Percentiles rank a stretch among this genome's conserved stretches.
These are phyloP conservation scores for Leiothrix lutea DNA, from an alignment of 2,113 vertebrate species.

Conservation along the genomic window DNA sequence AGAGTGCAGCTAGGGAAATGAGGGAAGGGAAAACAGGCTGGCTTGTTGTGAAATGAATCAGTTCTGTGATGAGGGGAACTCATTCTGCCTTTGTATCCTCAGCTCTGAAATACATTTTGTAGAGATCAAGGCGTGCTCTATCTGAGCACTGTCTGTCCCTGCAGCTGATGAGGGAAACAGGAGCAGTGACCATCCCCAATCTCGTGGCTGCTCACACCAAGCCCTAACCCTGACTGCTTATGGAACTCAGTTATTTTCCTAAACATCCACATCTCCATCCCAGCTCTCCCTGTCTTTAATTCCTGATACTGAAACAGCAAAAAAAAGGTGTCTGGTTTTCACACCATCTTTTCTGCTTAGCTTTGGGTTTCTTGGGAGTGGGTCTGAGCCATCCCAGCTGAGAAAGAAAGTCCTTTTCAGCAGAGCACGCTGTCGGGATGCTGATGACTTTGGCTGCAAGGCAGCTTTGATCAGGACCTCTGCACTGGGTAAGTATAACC, in stretches of 20 bases:
- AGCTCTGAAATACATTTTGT: background rate
- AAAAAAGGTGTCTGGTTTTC: slow-evolving; percentile 52
- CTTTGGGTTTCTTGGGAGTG: slow-evolving; percentile 61
- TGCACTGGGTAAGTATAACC: slow-evolving; percentile 56
- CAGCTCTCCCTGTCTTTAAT: background rate
- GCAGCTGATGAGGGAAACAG: background rate
- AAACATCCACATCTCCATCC: background rate
- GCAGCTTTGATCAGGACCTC: slow-evolving; percentile 78
- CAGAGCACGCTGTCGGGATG: slow-evolving; percentile 66
- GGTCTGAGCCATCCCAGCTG: slow-evolving; percentile 57
- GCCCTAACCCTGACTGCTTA: background rate
- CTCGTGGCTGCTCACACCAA: background rate
- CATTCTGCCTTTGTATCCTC: background rate
- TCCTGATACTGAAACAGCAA: background rate
- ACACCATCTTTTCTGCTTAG: slow-evolving; percentile 48
- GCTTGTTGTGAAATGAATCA: background rate
- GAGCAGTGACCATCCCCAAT: background rate
- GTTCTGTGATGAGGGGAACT: background rate
- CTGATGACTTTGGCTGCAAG: slow-evolving; percentile 74
- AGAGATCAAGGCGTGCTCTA: background rate
- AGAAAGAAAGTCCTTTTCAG: slow-evolving; percentile 60
- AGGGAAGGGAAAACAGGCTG: background rate
- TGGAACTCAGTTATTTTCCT: background rate
- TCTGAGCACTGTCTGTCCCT: background rate
- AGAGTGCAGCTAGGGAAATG: background rate